phyloP scores from a whole-genome alignment of 1,140 invertebrate genomes.

The Copidosoma floridanum region DNA sequence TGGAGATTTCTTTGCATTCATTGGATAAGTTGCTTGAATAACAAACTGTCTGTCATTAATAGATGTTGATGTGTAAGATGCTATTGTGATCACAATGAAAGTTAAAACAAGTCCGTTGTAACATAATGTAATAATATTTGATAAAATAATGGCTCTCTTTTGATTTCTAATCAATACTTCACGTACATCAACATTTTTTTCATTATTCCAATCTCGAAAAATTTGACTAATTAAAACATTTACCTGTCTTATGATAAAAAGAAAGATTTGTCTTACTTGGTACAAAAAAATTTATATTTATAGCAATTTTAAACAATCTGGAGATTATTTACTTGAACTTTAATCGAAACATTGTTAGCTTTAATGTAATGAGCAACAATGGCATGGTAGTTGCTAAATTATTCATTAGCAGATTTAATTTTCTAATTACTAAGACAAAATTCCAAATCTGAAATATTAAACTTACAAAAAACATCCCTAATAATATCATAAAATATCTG shows the following conservation, averaged over 20 bases:
- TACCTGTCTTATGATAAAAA: background rate
- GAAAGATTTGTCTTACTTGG: background rate
- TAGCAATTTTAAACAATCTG: background rate
- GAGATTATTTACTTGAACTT: background rate
- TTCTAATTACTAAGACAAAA: background rate
- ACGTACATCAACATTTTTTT: background rate
- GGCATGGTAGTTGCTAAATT: background rate
- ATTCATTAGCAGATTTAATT: background rate
- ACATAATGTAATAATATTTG: background rate
- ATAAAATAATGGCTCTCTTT: background rate
- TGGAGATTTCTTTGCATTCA: slow-evolving; percentile 1
- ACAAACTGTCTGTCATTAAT: background rate
- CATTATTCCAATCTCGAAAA: background rate
- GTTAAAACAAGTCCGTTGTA: background rate
- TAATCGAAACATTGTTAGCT: background rate
- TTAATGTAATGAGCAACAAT: background rate
- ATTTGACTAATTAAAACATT: background rate
- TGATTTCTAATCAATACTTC: background rate
- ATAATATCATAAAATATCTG: background rate
- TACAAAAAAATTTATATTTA: no score
- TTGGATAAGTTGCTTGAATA: slow-evolving; percentile 3
- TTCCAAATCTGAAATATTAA: slow-evolving; percentile 13
- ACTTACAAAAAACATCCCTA: background rate
- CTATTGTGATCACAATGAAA: background rate
- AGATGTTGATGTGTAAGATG: background rate